Base-by-base conservation (phyloP, 2,113 vertebrate species). In the Marmota flaviventris region DNA sequence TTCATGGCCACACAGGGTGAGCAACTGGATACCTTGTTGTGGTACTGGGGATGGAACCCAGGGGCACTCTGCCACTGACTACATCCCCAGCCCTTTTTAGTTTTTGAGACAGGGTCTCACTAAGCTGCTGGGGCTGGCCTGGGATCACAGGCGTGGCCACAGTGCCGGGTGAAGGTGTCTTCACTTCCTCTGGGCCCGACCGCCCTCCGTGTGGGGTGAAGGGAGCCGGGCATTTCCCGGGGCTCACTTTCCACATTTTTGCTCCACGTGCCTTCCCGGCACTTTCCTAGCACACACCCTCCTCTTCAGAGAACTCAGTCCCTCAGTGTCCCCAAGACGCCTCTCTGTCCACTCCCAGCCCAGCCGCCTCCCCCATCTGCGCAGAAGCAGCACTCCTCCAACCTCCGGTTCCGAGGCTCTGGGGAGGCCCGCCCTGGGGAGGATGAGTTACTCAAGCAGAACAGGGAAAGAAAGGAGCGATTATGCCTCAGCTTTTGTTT, bases 161-260 rank as follows among this genome's bases (percentile, higher is more conserved):
- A 22, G 53, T 10, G 8, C 61, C 24, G 0, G 8, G 24, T 63
- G 61, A 25, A 63, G 61, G 22, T 24, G 7, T 25, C 53, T 51
- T 42, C 29, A 27, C 32, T 27, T 63, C 85, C n/a, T n/a, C 32
- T 29, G 45, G 67, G 72, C 89, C 37, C 2, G 94, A 87, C 95
- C 48, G 95, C 37, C 84, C 63, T 58, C 13, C 0, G 14, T 12
- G 34, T 24, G 17, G 25, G 13, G 25, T 11, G 65, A 16, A 53
- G n/a, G 13, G 32, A 91, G 20, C 70, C 13, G 42, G 97, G 92
- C 92, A 72, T 53, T 92, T 48, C 89, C 85, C 87, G 42, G 42
- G 42, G 7, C 42, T 45, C 42, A 8, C 67, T 70, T 81, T 75
- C 91, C 87, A 76, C 53, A 34, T 70, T 51, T 24, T 22, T 61